Conservation (phyloP, 2,797 vertebrate genomes). For the Phataginus tetradactyla region DNA sequence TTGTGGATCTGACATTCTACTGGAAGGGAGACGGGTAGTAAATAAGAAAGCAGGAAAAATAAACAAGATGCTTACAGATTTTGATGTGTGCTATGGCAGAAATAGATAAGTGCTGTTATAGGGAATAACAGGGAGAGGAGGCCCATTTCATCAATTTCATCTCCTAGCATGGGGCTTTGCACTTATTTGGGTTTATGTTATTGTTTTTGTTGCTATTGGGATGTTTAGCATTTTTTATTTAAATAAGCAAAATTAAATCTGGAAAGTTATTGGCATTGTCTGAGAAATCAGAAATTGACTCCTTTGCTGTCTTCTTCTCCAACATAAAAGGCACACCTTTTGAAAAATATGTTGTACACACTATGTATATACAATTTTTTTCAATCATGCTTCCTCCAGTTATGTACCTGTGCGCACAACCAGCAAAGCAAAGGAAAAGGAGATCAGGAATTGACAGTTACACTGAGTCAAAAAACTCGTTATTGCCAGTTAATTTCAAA, state of each 20-base stretch:
- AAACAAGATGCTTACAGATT: neutral
- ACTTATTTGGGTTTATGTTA: neutral
- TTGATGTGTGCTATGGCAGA: neutral
- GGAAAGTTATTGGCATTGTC: neutral
- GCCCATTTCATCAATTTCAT: neutral
- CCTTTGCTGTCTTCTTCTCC: neutral
- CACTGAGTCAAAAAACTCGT: neutral
- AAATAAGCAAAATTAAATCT: constrained; percentile 37
- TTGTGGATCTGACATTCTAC: neutral
- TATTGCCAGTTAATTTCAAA: constrained; percentile 39
- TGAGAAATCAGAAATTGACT: neutral
- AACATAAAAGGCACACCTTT: neutral
- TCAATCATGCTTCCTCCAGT: neutral
- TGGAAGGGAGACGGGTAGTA: neutral
- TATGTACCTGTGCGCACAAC: neutral
- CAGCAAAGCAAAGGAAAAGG: neutral
- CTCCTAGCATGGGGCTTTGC: neutral
- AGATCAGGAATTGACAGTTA: neutral
- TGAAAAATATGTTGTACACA: neutral
- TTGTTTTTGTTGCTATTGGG: neutral
- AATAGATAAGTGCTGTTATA: neutral
- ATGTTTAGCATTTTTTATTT: neutral
- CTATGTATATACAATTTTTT: neutral
- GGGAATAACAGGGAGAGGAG: neutral
- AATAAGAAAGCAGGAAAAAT: neutral